Conservation (phyloP, 2,113 vertebrate genomes). For the Thalassoma bifasciatum region DNA sequence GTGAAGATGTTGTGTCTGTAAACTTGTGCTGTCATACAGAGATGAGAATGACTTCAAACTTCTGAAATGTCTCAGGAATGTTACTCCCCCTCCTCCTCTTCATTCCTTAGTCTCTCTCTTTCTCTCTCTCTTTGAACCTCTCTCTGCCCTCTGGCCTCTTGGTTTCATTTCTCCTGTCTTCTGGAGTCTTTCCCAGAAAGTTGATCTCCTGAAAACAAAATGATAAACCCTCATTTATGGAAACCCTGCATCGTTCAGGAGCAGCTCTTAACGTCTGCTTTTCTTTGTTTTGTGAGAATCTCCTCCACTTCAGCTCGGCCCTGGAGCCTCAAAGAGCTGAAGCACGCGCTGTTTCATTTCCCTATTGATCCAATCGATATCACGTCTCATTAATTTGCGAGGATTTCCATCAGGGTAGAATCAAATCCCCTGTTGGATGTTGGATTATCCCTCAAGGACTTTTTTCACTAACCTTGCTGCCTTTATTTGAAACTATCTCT, state of each 20-base stretch:
- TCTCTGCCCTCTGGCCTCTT: not conserved
- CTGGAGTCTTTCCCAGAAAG: not conserved
- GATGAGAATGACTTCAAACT: not conserved
- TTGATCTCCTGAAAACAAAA: not conserved
- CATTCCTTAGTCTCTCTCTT: not conserved
- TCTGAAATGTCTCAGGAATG: conserved; percentile 9
- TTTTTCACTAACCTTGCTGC: not conserved
- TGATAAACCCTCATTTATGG: not conserved
- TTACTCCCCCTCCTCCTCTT: not conserved
- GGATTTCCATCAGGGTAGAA: not conserved
- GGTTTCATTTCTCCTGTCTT: not conserved
- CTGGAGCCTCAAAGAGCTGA: not conserved
- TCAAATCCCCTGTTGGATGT: not conserved
- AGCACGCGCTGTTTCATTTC: not conserved
- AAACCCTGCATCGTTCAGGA: no score
- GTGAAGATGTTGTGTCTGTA: not conserved
- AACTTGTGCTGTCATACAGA: not conserved
- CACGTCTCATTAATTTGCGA: not conserved
- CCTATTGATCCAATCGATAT: conserved; percentile 2
- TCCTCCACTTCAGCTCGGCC: not conserved
- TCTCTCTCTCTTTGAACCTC: not conserved
- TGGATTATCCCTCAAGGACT: not conserved
- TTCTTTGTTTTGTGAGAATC: no score
- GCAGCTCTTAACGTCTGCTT: no score
- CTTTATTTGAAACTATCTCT: not conserved